These are phyloP conservation scores for Parazoanthus swiftii DNA, from an alignment of 92 coral and sea anemone genomes.

Conservation along the genomic window DNA sequence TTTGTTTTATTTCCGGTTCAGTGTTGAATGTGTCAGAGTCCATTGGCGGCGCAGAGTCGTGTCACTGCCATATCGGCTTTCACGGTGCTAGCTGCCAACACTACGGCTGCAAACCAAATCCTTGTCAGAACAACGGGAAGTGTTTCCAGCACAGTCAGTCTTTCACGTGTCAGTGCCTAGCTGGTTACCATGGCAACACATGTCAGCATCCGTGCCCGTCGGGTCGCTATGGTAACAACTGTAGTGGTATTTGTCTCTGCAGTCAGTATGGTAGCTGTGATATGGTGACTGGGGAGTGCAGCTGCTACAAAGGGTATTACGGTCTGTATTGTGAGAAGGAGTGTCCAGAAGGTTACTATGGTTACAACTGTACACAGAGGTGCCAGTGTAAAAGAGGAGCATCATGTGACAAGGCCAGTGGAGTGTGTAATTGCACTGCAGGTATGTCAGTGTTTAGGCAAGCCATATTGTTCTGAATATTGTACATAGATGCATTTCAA, in stretches of 20 bases:
- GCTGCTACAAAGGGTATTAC: constrained; percentile 72
- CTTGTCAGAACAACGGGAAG: constrained; percentile 81
- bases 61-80: constrained; percentile 80
- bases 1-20: background rate
- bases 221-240: constrained; percentile 88
- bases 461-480: too few species aligned
- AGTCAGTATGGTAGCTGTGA: constrained; percentile 78
- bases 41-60: constrained; percentile 48
- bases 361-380: constrained; percentile 80
- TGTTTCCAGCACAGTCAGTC: constrained; percentile 51
- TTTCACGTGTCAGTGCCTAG: constrained; percentile 64
- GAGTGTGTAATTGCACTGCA: constrained; percentile 76
- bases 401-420: constrained; percentile 66
- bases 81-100: constrained; percentile 97
- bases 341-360: constrained; percentile 83
- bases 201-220: constrained; percentile 85
- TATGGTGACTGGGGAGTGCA: constrained; percentile 74
- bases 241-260: constrained; percentile 70
- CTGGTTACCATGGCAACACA: constrained; percentile 79
- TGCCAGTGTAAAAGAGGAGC: constrained; percentile 83
- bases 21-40: background rate
- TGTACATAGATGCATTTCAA: too few species aligned
- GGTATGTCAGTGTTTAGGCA: constrained; percentile 28
- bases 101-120: constrained; percentile 85
- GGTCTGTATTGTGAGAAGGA: constrained; percentile 67